Evolutionary conservation across 1,140 invertebrate species (phyloP), one percentile per base, ranked within the genome.

Genomic region (Papilio aristodemus): DNA sequence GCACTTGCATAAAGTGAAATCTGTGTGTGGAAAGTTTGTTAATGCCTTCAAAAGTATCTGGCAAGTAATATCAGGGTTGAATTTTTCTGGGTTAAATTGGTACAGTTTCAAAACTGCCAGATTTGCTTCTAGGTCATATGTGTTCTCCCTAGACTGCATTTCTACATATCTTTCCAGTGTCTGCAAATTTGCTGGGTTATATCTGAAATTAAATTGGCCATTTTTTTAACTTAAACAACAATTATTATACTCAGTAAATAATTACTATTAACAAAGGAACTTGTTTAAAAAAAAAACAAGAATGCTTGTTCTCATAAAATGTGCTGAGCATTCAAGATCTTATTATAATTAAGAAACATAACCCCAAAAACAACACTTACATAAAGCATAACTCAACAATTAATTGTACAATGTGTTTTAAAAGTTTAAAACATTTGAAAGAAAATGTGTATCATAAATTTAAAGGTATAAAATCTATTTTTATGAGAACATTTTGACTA

Each of bases 1-100:
- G 92, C 97, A 99, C 92, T 99, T 99, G 92, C 98, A 99, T 43
- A 99, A 92, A 32, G 98, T 97, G 87, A 99, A 99, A 92, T 99
- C 98, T 14, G 98, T 98, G 79, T 99, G 97, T 8, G 98, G 98
- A 72, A 99, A 94, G 92, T 99, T 99, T 10, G 98, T 99, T 9
- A 99, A 91, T 1, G 98, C 97, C 86, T 99, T 99, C 60, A 99
- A 83, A 9, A 99, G 92, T 85, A 99, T 98, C 77, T 97, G 94
- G 64, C 90, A 89, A 5, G 96, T 97, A 17, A 98, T 95, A 59
- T 95, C 94, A 57, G 94, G 93, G 82, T 98, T 96, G 77, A 97
- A 97, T 74, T 94, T 93, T n/a, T 94, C 94, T n/a, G 97, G 97
- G 90, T 98, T 98, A 77, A 99, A 97, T 89, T 99, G 98, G 83